These are phyloP conservation scores for Oxyruncus cristatus DNA, from an alignment of 2,113 vertebrate genomes.

Conservation along the genomic window DNA sequence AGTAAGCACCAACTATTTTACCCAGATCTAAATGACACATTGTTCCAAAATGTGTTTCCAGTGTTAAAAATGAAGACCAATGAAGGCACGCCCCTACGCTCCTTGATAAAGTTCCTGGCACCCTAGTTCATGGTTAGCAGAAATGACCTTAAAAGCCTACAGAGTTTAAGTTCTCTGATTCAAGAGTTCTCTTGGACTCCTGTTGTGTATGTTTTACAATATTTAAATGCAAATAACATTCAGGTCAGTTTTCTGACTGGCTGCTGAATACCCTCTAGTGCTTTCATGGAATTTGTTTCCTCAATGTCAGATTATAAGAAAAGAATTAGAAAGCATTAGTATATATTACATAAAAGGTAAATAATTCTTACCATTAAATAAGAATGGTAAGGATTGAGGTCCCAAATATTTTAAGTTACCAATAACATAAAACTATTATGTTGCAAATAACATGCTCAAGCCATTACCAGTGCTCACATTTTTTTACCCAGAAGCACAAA, in stretches of 20 bases:
- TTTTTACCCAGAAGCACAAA: neutral
- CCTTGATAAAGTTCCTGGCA: neutral
- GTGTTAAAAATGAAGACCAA: slow-evolving; percentile 12
- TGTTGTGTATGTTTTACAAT: neutral
- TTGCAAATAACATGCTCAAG: neutral
- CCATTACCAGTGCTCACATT: neutral
- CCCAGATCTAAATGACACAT: neutral
- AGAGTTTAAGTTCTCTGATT: neutral
- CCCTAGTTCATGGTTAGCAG: neutral
- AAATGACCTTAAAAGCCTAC: neutral
- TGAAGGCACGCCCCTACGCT: accelerated
- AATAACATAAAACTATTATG: neutral
- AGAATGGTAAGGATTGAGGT: neutral
- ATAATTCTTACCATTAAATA: neutral
- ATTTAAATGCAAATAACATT: slow-evolving; percentile 32
- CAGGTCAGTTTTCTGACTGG: neutral
- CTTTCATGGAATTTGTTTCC: neutral
- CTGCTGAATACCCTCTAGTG: neutral
- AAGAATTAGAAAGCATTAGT: slow-evolving; percentile 6
- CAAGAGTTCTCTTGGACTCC: neutral
- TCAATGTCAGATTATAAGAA: neutral
- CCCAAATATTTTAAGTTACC: neutral
- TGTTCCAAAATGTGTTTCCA: slow-evolving; percentile 4
- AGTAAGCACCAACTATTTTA: neutral
- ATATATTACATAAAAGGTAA: neutral